phyloP scores from a whole-genome alignment of 2,113 vertebrate species.

The Gymnocephalus cernua region DNA sequence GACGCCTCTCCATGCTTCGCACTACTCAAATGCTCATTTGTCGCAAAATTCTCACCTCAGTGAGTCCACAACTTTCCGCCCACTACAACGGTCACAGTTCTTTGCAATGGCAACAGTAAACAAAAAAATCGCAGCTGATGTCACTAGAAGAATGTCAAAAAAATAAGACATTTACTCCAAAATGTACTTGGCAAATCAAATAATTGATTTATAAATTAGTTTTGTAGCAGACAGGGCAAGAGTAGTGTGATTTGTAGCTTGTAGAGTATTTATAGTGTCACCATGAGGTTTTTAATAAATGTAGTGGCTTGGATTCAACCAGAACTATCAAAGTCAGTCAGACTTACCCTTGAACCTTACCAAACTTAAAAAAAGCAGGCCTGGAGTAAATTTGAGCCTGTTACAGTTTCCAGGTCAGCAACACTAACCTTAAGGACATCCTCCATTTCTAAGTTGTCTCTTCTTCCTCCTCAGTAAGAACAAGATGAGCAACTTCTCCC shows the following conservation, averaged over 20 bases:
- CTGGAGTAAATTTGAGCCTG: background rate
- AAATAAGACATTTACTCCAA: background rate
- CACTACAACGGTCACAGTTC: too few species aligned
- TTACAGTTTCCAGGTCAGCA: slow-evolving; percentile 47
- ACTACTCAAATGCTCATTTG: too few species aligned
- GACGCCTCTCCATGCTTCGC: too few species aligned
- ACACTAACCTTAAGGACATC: slow-evolving; percentile 44
- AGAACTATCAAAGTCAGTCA: background rate
- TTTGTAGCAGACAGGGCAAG: background rate
- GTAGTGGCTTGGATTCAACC: background rate
- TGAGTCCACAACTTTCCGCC: too few species aligned
- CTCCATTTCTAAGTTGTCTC: slow-evolving; percentile 24
- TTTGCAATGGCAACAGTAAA: too few species aligned
- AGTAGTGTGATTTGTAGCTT: background rate
- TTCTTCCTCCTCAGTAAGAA: slow-evolving; percentile 13
- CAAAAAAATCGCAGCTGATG: too few species aligned
- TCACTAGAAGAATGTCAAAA: background rate
- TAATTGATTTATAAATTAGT: background rate
- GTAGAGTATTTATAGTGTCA: background rate
- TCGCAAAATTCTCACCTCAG: too few species aligned
- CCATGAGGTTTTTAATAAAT: background rate
- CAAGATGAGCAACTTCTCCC: slow-evolving; percentile 10
- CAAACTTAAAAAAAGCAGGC: background rate
- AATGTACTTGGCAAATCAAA: background rate
- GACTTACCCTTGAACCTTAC: background rate